Base-by-base conservation (phyloP, 2,888 invertebrate species). In the Synergus laeviventris region DNA sequence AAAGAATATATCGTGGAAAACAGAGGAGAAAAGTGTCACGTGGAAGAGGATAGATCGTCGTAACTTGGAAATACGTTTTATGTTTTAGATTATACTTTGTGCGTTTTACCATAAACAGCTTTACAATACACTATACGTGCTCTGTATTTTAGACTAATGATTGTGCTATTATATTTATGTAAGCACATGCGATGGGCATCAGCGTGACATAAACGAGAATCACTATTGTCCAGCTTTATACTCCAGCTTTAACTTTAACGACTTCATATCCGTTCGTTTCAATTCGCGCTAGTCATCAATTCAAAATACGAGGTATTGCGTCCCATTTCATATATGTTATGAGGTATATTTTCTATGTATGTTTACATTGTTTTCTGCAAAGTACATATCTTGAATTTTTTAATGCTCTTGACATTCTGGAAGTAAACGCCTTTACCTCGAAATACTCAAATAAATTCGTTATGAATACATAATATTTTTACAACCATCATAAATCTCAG, bases 181-280 rank as follows among this genome's bases (percentile, higher is more conserved):
- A 66, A 66, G 66, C 18, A 66, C 64, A 66, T 24, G 42, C 42
- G 42, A 66, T 66, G 45, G 45, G 45, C 42, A 66, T 66, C 62
- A 45, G 45, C 66, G 45, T 66, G 66, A 66, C 66, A 66, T 66
- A 66, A 16, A 62, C 39, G 62, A 64, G 62, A 64, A 64, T 21
- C 14, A 64, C 14, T 21, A 66, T 45, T 66, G 42, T 66, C 62
- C 38, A 38, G 18, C 36, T 62, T 62, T 39, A 62, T 62, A 38
- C 42, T 24, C 66, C 24, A 21, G 16, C 66, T 66, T 66, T 66
- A 66, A 66, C 42, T 66, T 66, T 66, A 66, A 66, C 42, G 42
- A 66, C 42, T 8, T 45, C 24, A 18, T 49, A 49, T 49, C 49
- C n/a, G n/a, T n/a, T 42, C 39, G 16, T 66, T 42, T 66, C 18